These are phyloP conservation scores for Mimachlamys varia DNA, from an alignment of 2,888 invertebrate genomes.

Conservation along the genomic window DNA sequence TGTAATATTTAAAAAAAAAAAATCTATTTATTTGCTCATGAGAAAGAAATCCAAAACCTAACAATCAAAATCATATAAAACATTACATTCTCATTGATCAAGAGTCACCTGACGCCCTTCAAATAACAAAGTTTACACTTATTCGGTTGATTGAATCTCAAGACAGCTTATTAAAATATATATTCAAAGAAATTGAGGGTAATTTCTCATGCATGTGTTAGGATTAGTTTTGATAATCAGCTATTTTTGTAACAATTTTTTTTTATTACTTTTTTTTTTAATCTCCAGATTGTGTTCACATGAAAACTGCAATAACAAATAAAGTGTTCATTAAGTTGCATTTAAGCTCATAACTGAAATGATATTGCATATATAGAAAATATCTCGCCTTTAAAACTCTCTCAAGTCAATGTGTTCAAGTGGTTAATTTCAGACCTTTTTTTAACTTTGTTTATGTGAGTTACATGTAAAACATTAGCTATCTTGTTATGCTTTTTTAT, in stretches of 20 bases:
- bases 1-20: neutral
- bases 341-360: neutral
- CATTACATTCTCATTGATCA: neutral
- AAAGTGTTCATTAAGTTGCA: conserved; percentile 28
- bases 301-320: conserved; percentile 12
- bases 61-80: conserved; percentile 3
- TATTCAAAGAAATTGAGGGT: neutral
- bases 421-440: neutral
- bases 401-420: conserved; percentile 33
- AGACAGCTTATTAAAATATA: neutral
- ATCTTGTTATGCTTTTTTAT: conserved; percentile 33
- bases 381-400: neutral
- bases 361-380: conserved; percentile 28
- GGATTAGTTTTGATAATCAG: neutral
- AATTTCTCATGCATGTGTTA: neutral
- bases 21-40: neutral
- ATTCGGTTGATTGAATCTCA: neutral
- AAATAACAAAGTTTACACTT: neutral
- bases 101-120: neutral
- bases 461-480: neutral
- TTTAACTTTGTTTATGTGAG: conserved; percentile 24
- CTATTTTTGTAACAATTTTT: conserved; percentile 10
- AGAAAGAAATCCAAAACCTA: conserved; percentile 11
- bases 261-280: neutral
- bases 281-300: conserved; percentile 20